Conservation (phyloP, 2,797 vertebrate species). For the Lagodon rhomboides region DNA sequence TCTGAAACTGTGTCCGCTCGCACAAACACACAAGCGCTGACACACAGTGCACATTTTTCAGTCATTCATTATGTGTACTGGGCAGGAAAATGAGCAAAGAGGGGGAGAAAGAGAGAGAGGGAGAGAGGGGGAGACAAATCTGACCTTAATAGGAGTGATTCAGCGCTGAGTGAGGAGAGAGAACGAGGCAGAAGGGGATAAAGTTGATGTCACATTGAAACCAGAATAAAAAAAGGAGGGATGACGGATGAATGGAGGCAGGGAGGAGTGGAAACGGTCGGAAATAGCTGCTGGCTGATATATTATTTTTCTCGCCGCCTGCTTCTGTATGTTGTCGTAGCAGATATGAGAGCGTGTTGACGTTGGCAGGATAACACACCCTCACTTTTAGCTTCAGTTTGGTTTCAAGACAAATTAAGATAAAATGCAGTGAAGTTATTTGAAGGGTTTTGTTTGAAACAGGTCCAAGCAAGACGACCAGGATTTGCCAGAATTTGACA, state of each 20-base stretch:
- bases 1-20: conserved; percentile 37
- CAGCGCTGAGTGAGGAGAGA: conserved; percentile 29
- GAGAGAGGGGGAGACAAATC: conserved; percentile 32
- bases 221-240: conserved; percentile 27
- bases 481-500: not conserved
- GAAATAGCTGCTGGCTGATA: conserved; percentile 23
- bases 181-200: conserved; percentile 9
- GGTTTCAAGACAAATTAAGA: not conserved
- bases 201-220: conserved; percentile 21
- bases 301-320: conserved; percentile 9
- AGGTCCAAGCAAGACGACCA: not conserved
- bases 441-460: not conserved
- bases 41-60: conserved; percentile 61
- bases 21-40: conserved; percentile 47
- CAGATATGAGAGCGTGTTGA: conserved; percentile 19
- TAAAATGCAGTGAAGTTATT: not conserved
- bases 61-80: conserved; percentile 79
- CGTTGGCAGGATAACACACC: conserved; percentile 17
- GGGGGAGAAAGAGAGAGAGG: conserved; percentile 28
- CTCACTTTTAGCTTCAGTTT: not conserved
- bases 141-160: conserved; percentile 71
- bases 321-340: conserved; percentile 27
- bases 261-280: not conserved
- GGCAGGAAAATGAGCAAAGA: conserved; percentile 77
- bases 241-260: conserved; percentile 27